A percentile compares a stretch with the other conserved stretches of the same genome.
These are phyloP conservation scores for Caenorhabditis sp. DNA, from an alignment of 2,888 invertebrate species.

Conservation along the genomic window DNA sequence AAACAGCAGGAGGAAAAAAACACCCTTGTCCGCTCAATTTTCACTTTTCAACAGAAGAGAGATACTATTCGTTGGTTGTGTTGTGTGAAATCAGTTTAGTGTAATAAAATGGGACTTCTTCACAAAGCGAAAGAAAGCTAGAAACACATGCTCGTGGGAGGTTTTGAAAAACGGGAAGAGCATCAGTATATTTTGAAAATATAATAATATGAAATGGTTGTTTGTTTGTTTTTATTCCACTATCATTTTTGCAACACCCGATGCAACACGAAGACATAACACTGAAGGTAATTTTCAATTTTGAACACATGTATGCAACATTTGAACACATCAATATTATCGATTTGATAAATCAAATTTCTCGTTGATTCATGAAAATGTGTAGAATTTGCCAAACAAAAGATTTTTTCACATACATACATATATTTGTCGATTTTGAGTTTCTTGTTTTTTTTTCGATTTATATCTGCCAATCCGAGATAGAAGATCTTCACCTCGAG, in stretches of 20 bases:
- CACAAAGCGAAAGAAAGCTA: not conserved
- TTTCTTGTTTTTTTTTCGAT: too few species aligned
- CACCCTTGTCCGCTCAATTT: not conserved
- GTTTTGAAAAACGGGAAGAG: not conserved
- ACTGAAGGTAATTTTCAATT: not conserved
- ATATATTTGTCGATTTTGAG: too few species aligned
- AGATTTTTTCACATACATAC: too few species aligned
- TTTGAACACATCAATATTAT: not conserved
- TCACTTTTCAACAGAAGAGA: slow-evolving; percentile 1
- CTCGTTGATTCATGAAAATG: too few species aligned
- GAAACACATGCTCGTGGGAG: slow-evolving; percentile 36
- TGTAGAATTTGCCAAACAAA: too few species aligned
- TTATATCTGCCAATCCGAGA: too few species aligned
- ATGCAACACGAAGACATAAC: not conserved
- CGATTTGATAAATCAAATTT: too few species aligned
- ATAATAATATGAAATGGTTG: slow-evolving; percentile 18
- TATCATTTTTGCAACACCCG: not conserved
- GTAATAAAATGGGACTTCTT: slow-evolving; percentile 18
- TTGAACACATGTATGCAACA: not conserved
- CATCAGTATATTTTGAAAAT: slow-evolving; percentile 1
- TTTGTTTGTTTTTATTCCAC: not conserved
- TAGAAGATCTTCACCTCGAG: too few species aligned
- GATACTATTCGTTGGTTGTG: not conserved
- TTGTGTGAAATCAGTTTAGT: slow-evolving; percentile 8
- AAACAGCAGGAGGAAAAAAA: not conserved